Conservation (phyloP, 2,888 invertebrate genomes). For the Eupelmus urozonus region DNA sequence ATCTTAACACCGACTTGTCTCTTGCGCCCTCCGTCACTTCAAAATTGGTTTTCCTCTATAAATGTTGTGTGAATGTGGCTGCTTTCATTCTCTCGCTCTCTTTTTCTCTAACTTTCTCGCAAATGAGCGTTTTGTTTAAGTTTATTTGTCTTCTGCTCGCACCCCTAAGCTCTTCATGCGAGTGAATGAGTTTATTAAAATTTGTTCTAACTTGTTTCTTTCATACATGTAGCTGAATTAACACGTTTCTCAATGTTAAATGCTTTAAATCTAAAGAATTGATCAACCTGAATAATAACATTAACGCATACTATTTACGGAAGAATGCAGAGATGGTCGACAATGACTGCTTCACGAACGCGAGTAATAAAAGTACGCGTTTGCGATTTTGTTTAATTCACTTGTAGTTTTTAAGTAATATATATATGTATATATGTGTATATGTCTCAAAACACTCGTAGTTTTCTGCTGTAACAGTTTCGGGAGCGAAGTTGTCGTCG, state of each 20-base stretch:
- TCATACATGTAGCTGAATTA: constrained; percentile 49
- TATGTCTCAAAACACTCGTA: constrained; percentile 54
- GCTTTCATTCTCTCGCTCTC: constrained; percentile 37
- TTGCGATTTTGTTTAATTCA: constrained; percentile 1
- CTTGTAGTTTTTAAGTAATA: constrained; percentile 66
- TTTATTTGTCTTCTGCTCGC: constrained; percentile 42
- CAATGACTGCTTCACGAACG: constrained; percentile 66
- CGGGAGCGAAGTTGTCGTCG: constrained; percentile 61
- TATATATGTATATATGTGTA: constrained; percentile 56
- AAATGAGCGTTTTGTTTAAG: constrained; percentile 19
- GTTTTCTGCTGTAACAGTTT: constrained; percentile 49
- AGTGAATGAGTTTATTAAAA: constrained; percentile 37
- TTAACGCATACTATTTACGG: constrained; percentile 60
- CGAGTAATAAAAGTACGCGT: constrained; percentile 60
- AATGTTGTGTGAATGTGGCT: constrained; percentile 28
- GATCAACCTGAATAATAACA: constrained; percentile 64
- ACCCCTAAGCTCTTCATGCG: constrained; percentile 43
- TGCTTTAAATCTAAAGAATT: constrained; percentile 64
- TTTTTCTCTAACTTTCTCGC: constrained; percentile 43
- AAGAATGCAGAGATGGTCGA: constrained; percentile 67
- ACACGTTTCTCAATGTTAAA: constrained; percentile 62
- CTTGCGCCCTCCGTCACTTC: constrained; percentile 46
- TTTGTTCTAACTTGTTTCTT: constrained; percentile 29
- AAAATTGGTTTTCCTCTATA: constrained; percentile 15
- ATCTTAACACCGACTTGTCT: constrained; percentile 47